These are phyloP conservation scores for Alviniconcha marisindica DNA, from an alignment of 1,140 invertebrate species.

Conservation along the genomic window DNA sequence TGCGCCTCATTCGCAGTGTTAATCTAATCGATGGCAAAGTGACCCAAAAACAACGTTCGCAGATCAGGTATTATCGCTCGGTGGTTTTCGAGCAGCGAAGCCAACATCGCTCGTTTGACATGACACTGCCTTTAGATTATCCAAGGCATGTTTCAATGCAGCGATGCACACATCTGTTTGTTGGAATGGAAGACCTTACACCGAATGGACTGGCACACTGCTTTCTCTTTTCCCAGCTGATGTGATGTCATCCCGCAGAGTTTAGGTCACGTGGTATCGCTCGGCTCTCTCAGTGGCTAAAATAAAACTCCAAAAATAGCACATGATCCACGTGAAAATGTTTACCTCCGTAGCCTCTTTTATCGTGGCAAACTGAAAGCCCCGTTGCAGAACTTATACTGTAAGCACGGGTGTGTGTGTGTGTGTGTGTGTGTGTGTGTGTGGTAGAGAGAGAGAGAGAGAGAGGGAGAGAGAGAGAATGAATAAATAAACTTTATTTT, in stretches of 20 bases:
- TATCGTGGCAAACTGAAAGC: constrained; percentile 9
- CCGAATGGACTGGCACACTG: background rate
- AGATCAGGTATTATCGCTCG: background rate
- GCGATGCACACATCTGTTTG: background rate
- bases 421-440: too few relatives aligned
- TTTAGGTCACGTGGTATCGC: constrained; percentile 3
- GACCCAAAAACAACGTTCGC: background rate
- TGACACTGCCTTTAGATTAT: background rate
- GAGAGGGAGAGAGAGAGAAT: background rate
- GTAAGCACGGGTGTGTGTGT: background rate
- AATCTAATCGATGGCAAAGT: constrained; percentile 25
- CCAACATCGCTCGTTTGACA: background rate
- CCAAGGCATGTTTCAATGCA: background rate
- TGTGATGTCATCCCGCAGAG: constrained; percentile 25
- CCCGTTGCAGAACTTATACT: background rate
- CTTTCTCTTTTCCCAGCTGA: constrained; percentile 16
- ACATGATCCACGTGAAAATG: constrained; percentile 42
- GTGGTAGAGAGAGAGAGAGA: background rate
- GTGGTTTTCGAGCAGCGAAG: background rate
- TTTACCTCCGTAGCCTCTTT: constrained; percentile 41
- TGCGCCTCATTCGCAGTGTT: constrained; percentile 1
- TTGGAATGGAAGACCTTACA: background rate
- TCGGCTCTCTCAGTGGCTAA: background rate
- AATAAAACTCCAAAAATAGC: constrained; percentile 39
- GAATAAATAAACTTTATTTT: background rate